Percentiles rank a stretch among this genome's conserved stretches.
Evolutionary conservation across 2,113 vertebrate genomes (phyloP).

Genomic region (Tenebrosternarchus preto): DNA sequence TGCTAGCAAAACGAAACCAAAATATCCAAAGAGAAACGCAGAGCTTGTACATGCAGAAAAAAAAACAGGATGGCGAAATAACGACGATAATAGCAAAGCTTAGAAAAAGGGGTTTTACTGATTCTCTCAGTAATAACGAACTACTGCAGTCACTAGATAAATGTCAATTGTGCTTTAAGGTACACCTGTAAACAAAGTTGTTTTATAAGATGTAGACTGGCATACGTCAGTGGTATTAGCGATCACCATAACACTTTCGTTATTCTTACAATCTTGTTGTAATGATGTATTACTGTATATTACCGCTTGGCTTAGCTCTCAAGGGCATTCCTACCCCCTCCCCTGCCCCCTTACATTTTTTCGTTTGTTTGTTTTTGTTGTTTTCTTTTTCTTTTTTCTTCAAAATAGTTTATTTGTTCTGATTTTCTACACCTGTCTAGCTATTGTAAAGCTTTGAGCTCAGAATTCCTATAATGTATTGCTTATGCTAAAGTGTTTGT

Average conservation of each 20-base stretch:
- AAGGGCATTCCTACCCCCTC: conserved; percentile 69
- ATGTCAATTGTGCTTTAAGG: conserved; percentile 77
- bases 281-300: conserved; percentile 80
- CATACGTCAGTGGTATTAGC: conserved; percentile 64
- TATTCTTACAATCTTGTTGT: conserved; percentile 71
- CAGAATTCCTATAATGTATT: conserved; percentile 78
- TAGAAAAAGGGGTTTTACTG: conserved; percentile 52
- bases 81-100: not conserved
- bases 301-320: conserved; percentile 77
- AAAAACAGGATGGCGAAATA: not conserved
- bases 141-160: conserved; percentile 73
- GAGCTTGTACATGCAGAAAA: conserved; percentile 51
- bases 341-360: conserved; percentile 49
- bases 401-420: conserved; percentile 27
- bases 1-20: conserved; percentile 45
- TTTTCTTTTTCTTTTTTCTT: conserved; percentile 48
- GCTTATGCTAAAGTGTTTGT: conserved; percentile 81
- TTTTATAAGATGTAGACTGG: conserved; percentile 77
- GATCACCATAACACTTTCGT: conserved; percentile 72
- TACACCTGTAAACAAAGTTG: conserved; percentile 77
- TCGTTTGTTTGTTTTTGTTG: too few relatives aligned
- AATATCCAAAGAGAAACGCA: conserved; percentile 76
- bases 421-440: conserved; percentile 72
- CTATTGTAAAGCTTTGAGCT: conserved; percentile 80
- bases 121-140: conserved; percentile 68